phyloP scores from a whole-genome alignment of 2,888 invertebrate species.

The Drosophila mettleri region DNA sequence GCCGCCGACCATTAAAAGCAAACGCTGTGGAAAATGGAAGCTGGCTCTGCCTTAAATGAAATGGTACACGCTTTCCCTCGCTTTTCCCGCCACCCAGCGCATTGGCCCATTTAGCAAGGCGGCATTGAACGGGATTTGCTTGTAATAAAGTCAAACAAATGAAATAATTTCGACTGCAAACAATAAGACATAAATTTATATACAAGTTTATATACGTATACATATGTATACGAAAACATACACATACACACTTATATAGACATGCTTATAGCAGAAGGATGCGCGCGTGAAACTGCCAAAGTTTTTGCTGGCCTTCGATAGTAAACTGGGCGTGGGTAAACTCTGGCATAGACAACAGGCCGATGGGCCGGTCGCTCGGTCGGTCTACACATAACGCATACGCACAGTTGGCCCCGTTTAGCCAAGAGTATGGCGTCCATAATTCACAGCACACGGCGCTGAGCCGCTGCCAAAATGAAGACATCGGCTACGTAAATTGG shows the following conservation, averaged over 20 bases:
- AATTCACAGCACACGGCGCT: slow-evolving; percentile 78
- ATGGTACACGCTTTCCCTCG: slow-evolving; percentile 21
- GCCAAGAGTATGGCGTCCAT: slow-evolving; percentile 56
- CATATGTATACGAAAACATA: background rate
- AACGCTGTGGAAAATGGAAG: slow-evolving; percentile 75
- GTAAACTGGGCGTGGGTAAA: background rate
- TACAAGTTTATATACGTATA: slow-evolving; percentile 45
- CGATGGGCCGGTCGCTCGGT: slow-evolving; percentile 34
- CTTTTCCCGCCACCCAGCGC: background rate
- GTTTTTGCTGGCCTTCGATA: slow-evolving; percentile 26
- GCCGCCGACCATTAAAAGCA: slow-evolving; percentile 73
- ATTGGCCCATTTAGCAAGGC: slow-evolving; percentile 6
- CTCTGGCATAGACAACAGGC: slow-evolving; percentile 41
- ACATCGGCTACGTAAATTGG: slow-evolving; percentile 80
- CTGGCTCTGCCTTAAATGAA: slow-evolving; percentile 37
- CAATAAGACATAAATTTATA: slow-evolving; percentile 82
- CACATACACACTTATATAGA: background rate
- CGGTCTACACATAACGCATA: slow-evolving; percentile 71
- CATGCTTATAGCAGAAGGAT: slow-evolving; percentile 33
- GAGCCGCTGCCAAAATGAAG: slow-evolving; percentile 67
- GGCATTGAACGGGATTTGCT: slow-evolving; percentile 73
- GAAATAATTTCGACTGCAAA: slow-evolving; percentile 81
- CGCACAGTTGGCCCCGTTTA: slow-evolving; percentile 70
- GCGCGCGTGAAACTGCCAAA: slow-evolving; percentile 45
- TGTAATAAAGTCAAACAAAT: slow-evolving; percentile 81